A percentile compares a stretch with the other conserved stretches of the same genome.
These are phyloP conservation scores for Drosophila grimshawi DNA, from an alignment of 1,140 invertebrate genomes.

Conservation along the genomic window DNA sequence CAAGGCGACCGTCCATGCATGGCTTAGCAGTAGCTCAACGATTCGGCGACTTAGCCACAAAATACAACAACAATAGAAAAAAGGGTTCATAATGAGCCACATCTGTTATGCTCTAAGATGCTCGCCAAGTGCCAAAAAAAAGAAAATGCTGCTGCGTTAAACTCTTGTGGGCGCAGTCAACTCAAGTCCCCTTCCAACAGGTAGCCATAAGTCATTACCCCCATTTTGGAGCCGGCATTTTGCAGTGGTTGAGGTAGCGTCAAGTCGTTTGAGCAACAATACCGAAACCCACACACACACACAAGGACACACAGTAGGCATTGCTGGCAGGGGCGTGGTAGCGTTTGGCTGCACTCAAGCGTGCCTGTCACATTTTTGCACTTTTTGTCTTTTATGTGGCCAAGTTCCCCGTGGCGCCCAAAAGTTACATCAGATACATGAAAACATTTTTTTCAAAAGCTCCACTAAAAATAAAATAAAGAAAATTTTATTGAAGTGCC, in stretches of 20 bases:
- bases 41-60: conserved; percentile 16
- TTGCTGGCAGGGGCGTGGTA: conserved; percentile 29
- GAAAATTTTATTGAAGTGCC: conserved; percentile 80
- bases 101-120: conserved; percentile 30
- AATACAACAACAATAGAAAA: background rate
- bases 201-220: conserved; percentile 74
- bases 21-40: conserved; percentile 51
- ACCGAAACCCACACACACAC: conserved; percentile 43
- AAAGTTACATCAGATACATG: conserved; percentile 76
- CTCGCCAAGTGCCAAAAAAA: conserved; percentile 39
- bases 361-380: conserved; percentile 77
- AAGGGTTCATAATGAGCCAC: conserved; percentile 51
- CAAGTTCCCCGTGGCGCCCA: conserved; percentile 31
- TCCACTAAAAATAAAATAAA: conserved; percentile 81
- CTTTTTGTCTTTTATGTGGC: conserved; percentile 55
- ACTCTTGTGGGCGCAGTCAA: conserved; percentile 37
- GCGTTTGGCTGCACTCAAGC: conserved; percentile 63
- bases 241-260: conserved; percentile 42
- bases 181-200: conserved; percentile 36
- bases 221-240: conserved; percentile 56
- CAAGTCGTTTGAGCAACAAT: conserved; percentile 81
- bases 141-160: conserved; percentile 9
- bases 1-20: conserved; percentile 63
- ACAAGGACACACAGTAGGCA: conserved; percentile 1
- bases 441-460: conserved; percentile 76